Percentiles rank a stretch among this genome's conserved stretches.
These are phyloP conservation scores for Patella caerulea DNA, from an alignment of 2,888 invertebrate genomes.

Conservation along the genomic window DNA sequence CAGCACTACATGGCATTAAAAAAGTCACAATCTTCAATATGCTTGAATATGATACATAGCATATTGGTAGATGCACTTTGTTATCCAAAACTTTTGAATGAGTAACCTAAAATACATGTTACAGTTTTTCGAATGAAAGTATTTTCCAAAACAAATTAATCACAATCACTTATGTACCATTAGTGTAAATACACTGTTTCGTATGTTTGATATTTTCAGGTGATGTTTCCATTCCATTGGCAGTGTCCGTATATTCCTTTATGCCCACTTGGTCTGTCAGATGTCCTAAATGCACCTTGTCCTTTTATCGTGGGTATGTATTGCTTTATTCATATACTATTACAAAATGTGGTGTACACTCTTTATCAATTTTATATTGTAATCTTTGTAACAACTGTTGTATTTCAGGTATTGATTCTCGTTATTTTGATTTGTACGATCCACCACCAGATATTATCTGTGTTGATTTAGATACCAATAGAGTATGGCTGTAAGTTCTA, in stretches of 20 bases:
- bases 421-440: slow-evolving; percentile 94
- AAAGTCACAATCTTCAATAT: no score
- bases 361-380: no score
- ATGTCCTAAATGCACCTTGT: slow-evolving; percentile 95
- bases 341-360: no score
- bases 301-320: slow-evolving; percentile 89
- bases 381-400: no score
- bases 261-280: slow-evolving; percentile 95
- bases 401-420: slow-evolving; percentile 84
- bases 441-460: slow-evolving; percentile 97
- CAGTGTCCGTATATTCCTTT: slow-evolving; percentile 99
- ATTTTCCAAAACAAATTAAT: neutral
- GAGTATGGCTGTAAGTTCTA: slow-evolving; percentile 79
- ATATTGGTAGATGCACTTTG: no score
- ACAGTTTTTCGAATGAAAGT: no score
- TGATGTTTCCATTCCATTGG: slow-evolving; percentile 99
- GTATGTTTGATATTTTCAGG: slow-evolving; percentile 67
- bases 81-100: no score
- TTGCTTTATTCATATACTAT: neutral
- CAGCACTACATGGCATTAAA: no score
- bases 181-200: neutral
- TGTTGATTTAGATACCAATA: slow-evolving; percentile 97
- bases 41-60: no score
- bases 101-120: no score
- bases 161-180: neutral